Base-by-base conservation (phyloP, 2,888 invertebrate species). In the Agonum fuliginosum region DNA sequence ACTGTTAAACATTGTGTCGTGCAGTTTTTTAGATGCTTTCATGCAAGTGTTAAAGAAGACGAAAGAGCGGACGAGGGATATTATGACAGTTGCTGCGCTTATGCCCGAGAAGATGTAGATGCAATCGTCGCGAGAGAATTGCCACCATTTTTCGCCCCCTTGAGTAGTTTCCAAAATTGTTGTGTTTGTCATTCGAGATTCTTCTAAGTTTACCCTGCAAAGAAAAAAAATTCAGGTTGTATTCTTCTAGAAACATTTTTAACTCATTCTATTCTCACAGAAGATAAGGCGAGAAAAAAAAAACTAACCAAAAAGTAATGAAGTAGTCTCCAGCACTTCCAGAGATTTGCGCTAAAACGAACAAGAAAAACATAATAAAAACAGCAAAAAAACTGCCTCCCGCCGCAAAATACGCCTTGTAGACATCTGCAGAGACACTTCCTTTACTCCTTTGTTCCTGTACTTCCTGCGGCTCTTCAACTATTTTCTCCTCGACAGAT, bases 281-380 rank as follows among this genome's bases (percentile, higher is more conserved):
- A 24, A 27, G 24, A 62, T 12, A 62, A 62, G 12, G 8, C 5
- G 14, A 5, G 12, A 12, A 62, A 24, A 46, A 75, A 70, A 65
- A 48, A 30, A 83, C 87, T 87, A 82, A 92, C 95, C 95, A 95
- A 83, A 90, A 91, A 3, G 93, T 91, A 4, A 95, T 90, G 88
- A 94, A 96, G 87, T 92, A 95, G 85, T 96, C 96, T 0, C 93
- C 91, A 3, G 90, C 90, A 6, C 94, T 95, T 0, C 93, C 94
- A 41, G 93, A 86, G 3, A 90, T 81, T 86, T 95, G 95, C 0
- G 94, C 90, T 0, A 92, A 79, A 17, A 92, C 81, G 80, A 93
- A 94, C 24, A 93, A 89, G 1, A 90, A 54, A 2, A 92, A 80
- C 86, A 95, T 89, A 0, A 91, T 83, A 14, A 89, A 81, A 34